Evolutionary conservation across 2,888 invertebrate species (phyloP), one percentile per base, ranked within the genome.

Genomic region (Tetanocera ferruginea): DNA sequence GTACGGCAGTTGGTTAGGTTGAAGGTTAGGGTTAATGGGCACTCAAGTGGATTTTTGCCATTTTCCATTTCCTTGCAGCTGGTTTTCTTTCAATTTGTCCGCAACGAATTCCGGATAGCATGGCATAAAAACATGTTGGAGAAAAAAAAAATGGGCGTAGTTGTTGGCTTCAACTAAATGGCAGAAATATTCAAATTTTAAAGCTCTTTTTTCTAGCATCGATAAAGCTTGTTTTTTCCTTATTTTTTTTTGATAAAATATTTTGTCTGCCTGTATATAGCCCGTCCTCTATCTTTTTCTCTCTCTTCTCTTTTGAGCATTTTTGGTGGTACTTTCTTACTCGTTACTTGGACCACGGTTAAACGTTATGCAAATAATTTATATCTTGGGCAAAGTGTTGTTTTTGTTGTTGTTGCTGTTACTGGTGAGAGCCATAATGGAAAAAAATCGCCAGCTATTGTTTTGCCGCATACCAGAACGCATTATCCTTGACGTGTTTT

Each of bases 331-430:
- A 14, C 11, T 17, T 52, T 62, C n/a, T 72, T 66, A 49, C n/a
- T 51, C 5, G n/a, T 23, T 28, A 8, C 31, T 52, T 34, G 52
- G 28, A 51, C 17, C 70, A 34, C 19, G 49, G 3, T 75, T 71
- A 71, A 75, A 77, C 52, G 64, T 79, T 77, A 79, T 79, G 77
- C 73, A 79, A 77, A 79, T 79, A 67, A 72, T 79, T 79, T 79
- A 77, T 69, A 34, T 76, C 43, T 55, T 64, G 31, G 64, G 77
- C 66, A 28, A 76, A 70, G 69, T 69, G 34, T 73, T 55, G 25
- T 67, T 77, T n/a, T 55, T 55, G 19, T 23, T 55, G 55, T 55
- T 55, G 19, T 55, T 55, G 19, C 5, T 76, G 23, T 31, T 51
- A 3, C 23, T 67, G 17, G 11, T 31, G n/a, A 14, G 28, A 8